A percentile compares a stretch with the other conserved stretches of the same genome.
phyloP scores from a whole-genome alignment of 2,113 vertebrate genomes.

The Pteronura brasiliensis region DNA sequence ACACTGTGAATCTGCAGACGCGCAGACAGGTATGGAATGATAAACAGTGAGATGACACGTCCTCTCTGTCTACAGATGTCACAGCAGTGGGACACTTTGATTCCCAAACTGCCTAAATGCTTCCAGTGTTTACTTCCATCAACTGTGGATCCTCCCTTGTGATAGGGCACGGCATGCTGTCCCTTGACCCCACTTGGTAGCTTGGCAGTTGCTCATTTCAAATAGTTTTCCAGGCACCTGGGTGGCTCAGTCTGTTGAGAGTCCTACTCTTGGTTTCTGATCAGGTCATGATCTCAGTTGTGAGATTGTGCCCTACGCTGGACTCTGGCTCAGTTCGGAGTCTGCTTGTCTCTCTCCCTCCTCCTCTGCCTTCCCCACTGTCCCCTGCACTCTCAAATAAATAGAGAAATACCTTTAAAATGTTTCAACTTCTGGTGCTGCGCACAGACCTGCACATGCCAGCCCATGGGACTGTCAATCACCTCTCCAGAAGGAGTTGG shows the following conservation, averaged over 20 bases:
- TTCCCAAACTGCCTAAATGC: constrained; percentile 3
- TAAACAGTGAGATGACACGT: not conserved
- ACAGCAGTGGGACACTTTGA: not conserved
- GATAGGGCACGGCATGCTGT: not conserved
- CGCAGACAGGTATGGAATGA: not conserved
- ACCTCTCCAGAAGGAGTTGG: not conserved
- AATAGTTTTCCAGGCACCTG: not conserved
- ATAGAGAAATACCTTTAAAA: not conserved
- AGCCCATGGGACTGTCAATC: not conserved
- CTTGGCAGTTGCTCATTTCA: not conserved
- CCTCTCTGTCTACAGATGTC: not conserved
- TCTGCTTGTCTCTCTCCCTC: not conserved
- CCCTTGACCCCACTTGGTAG: not conserved
- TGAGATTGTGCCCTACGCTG: not conserved
- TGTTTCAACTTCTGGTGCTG: not conserved
- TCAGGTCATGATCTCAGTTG: not conserved
- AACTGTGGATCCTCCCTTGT: no score
- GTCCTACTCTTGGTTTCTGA: not conserved
- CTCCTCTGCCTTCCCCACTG: not conserved
- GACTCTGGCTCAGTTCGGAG: not conserved
- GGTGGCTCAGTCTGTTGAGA: not conserved
- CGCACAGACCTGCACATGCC: not conserved
- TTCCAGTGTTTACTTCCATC: not conserved
- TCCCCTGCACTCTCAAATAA: not conserved
- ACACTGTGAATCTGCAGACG: not conserved